A percentile compares a stretch with the other conserved stretches of the same genome.
Conservation (phyloP, 2,888 invertebrate species). For the Perdita meconis region DNA sequence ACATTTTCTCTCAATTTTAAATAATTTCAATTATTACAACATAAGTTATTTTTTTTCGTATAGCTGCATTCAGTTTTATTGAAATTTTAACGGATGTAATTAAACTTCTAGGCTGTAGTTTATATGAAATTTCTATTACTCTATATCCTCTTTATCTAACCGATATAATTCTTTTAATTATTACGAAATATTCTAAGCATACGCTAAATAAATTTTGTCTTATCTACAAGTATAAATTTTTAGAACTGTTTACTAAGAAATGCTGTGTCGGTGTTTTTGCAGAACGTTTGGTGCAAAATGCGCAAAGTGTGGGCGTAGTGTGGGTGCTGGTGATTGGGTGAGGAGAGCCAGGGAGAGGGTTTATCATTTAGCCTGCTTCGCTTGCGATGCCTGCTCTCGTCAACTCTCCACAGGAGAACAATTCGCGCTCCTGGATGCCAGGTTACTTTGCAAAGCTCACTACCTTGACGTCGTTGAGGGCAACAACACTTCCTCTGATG, state of each 20-base stretch:
- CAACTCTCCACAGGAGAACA: constrained; percentile 98
- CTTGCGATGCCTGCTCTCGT: constrained; percentile 97
- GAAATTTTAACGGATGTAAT: no score
- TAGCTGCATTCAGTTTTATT: no score
- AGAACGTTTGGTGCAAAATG: constrained; percentile 99
- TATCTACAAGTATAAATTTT: neutral
- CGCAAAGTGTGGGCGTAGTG: constrained; percentile 96
- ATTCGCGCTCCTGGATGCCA: constrained; percentile 97
- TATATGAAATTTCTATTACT: no score
- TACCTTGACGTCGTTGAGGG: constrained; percentile 96
- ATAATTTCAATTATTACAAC: no score
- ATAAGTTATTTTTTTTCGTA: no score
- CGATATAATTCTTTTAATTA: no score
- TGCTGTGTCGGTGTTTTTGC: constrained; percentile 77
- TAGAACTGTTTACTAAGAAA: neutral
- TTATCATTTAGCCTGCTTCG: constrained; percentile 99
- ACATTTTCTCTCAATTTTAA: no score
- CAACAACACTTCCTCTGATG: constrained; percentile 90
- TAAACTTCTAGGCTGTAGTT: no score
- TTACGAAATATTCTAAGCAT: no score
- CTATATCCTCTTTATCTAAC: no score
- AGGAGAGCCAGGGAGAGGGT: constrained; percentile 96
- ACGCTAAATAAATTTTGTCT: no score
- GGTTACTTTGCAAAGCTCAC: constrained; percentile 98
- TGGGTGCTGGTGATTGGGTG: constrained; percentile 99